phyloP scores from a whole-genome alignment of 2,797 vertebrate genomes.

The Nyctibius grandis region DNA sequence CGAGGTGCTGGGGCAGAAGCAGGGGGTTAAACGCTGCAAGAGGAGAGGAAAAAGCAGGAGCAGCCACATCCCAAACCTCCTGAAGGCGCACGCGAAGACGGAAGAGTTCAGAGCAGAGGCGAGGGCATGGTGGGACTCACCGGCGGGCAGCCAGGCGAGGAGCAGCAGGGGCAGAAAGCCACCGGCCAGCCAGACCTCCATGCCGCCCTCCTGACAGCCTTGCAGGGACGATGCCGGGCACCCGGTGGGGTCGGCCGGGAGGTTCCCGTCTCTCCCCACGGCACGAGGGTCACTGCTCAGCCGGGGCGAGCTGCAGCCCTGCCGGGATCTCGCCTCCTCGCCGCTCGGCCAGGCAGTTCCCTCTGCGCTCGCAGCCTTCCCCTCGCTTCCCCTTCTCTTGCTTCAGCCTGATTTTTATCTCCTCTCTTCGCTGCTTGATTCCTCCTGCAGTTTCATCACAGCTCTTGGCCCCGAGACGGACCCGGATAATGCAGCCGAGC shows the following conservation, averaged over 20 bases:
- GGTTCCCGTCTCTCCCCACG: fast-evolving
- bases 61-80: background rate
- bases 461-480: background rate
- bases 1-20: background rate
- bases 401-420: background rate
- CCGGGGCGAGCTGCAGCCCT: background rate
- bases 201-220: background rate
- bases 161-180: background rate
- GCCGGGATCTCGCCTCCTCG: fast-evolving
- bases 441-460: background rate
- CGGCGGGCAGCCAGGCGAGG: background rate
- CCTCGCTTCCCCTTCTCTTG: background rate
- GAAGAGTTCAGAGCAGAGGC: background rate
- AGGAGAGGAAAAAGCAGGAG: background rate
- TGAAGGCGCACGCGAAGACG: background rate
- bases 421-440: background rate
- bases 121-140: background rate
- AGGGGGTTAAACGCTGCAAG: background rate
- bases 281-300: fast-evolving
- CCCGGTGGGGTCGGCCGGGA: fast-evolving
- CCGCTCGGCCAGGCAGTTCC: background rate
- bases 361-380: background rate
- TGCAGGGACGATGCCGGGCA: fast-evolving
- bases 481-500: fast-evolving
- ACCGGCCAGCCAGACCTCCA: background rate